These are phyloP conservation scores for Anguilla pacifica DNA, from an alignment of 2,797 vertebrate species.

Conservation along the genomic window DNA sequence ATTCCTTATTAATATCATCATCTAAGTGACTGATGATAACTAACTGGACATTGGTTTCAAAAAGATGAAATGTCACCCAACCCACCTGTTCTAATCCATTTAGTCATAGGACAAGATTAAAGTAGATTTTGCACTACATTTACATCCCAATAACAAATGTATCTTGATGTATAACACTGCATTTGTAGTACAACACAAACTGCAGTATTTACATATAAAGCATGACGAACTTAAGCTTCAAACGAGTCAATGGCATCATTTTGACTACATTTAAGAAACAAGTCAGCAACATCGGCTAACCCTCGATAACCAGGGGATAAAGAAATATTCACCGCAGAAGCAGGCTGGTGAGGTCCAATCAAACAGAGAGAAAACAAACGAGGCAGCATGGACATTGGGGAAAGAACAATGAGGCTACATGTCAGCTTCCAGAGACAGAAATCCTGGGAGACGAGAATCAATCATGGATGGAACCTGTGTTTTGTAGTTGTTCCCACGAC, in stretches of 20 bases:
- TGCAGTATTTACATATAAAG: not conserved
- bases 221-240: not conserved
- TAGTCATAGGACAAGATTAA: not conserved
- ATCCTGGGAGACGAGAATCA: not conserved
- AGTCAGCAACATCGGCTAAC: not conserved
- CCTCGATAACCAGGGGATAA: not conserved
- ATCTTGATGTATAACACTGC: not conserved
- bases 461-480: too few relatives aligned
- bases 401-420: conserved; percentile 14
- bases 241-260: not conserved
- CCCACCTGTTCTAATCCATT: not conserved
- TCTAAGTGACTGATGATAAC: not conserved
- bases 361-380: not conserved
- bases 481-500: too few relatives aligned
- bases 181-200: not conserved
- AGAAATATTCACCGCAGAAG: not conserved
- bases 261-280: not conserved
- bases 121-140: not conserved
- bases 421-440: conserved; percentile 9
- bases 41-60: not conserved
- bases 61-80: not conserved
- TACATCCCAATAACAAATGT: not conserved
- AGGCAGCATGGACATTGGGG: not conserved
- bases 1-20: not conserved
- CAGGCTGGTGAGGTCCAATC: not conserved